Evolutionary conservation across 2,797 vertebrate genomes (phyloP).

Genomic region (Sphenodon punctatus): DNA sequence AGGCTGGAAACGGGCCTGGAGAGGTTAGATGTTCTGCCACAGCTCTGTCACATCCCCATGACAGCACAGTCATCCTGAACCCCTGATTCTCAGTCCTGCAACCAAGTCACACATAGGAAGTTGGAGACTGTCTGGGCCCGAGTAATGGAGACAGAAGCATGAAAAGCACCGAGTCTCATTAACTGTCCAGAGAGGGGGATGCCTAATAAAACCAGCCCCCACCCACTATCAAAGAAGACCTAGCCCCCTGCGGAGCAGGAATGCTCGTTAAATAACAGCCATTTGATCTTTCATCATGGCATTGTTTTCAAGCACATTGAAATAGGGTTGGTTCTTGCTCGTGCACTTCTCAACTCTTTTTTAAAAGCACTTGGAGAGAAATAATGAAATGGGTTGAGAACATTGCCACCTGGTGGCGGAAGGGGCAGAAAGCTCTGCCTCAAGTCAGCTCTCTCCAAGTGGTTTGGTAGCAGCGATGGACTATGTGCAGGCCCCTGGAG

Average conservation of each 20-base stretch:
- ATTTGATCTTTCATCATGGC: neutral
- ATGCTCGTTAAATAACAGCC: neutral
- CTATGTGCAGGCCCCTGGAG: too few species aligned
- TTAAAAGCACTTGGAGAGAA: neutral
- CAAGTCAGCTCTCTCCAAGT: too few species aligned
- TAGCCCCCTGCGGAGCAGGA: neutral
- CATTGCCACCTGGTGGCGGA: neutral
- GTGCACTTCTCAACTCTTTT: neutral
- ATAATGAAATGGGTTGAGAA: neutral
- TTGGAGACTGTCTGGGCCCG: neutral
- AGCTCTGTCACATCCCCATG: too few species aligned
- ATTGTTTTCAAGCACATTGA: neutral
- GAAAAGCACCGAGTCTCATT: neutral
- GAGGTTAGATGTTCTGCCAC: neutral
- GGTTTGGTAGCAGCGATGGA: too few species aligned
- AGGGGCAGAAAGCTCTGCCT: conserved; percentile 16
- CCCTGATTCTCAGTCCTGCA: too few species aligned
- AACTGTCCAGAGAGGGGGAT: neutral
- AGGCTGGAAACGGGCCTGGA: neutral
- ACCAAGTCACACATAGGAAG: too few species aligned
- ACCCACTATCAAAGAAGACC: neutral
- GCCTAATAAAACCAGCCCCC: neutral
- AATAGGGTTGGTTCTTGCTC: neutral
- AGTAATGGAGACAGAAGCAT: neutral
- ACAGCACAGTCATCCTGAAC: too few species aligned